These are phyloP conservation scores for Gallinago nigripennis DNA, from an alignment of 2,797 vertebrate genomes.

Conservation along the genomic window DNA sequence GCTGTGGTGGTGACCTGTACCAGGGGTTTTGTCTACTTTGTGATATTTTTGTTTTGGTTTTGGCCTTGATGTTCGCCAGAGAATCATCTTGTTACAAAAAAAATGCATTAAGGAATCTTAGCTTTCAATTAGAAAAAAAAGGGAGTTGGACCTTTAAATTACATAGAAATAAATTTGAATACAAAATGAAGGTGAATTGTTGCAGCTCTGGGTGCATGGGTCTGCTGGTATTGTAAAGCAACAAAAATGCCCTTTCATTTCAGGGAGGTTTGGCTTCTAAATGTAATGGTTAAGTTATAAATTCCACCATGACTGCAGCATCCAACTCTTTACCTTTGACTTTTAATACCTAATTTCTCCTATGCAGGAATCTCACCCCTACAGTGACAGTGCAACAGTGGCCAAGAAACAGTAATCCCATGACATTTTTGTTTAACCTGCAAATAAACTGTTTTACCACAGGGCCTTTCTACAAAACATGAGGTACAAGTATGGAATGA, in stretches of 20 bases:
- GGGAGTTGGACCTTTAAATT: background rate
- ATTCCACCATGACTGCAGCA: background rate
- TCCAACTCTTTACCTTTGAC: background rate
- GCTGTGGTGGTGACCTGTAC: background rate
- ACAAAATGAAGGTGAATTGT: background rate
- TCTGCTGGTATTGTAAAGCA: background rate
- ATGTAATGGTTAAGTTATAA: background rate
- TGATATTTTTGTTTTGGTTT: background rate
- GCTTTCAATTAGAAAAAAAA: background rate
- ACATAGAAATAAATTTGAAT: background rate
- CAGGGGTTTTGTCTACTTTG: background rate
- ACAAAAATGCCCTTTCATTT: background rate
- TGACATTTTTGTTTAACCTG: background rate
- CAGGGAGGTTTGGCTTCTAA: background rate
- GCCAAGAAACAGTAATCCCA: background rate
- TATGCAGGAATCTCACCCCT: background rate
- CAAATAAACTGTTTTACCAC: background rate
- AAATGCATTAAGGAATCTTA: background rate
- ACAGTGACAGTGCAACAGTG: background rate
- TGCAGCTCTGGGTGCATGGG: background rate
- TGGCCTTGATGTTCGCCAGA: background rate
- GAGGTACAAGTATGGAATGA: background rate
- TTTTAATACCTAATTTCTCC: background rate
- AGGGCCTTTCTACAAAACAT: background rate
- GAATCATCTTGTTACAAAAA: background rate